These are phyloP conservation scores for Vipera latastei DNA, from an alignment of 2,797 vertebrate species.

Conservation along the genomic window DNA sequence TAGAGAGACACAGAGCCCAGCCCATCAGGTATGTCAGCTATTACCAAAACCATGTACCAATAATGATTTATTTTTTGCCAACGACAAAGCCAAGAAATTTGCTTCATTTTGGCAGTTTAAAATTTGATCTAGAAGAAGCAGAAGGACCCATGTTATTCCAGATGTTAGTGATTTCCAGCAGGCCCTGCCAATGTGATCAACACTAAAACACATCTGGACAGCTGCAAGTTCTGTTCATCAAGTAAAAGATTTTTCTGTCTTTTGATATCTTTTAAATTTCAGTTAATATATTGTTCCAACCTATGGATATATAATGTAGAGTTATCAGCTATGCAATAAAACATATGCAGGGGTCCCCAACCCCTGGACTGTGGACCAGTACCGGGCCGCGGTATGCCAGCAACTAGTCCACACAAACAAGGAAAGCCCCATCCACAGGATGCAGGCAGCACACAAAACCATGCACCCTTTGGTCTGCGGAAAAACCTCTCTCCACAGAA, in stretches of 20 bases:
- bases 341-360: no score
- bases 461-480: no score
- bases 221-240: neutral
- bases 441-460: no score
- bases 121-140: neutral
- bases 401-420: no score
- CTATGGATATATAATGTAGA: neutral
- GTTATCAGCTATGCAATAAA: neutral
- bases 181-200: neutral
- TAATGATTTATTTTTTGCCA: neutral
- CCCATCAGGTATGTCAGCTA: neutral
- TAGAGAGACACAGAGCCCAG: neutral
- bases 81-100: neutral
- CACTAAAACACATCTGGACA: neutral
- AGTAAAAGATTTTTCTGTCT: neutral
- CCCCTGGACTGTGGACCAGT: no score
- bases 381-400: no score
- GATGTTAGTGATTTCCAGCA: neutral
- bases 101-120: neutral
- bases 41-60: neutral
- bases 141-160: neutral
- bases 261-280: neutral
- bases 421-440: no score
- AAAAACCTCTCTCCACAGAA: no score
- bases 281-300: neutral